phyloP scores from a whole-genome alignment of 2,888 invertebrate genomes.

The Harpalus rubripes region DNA sequence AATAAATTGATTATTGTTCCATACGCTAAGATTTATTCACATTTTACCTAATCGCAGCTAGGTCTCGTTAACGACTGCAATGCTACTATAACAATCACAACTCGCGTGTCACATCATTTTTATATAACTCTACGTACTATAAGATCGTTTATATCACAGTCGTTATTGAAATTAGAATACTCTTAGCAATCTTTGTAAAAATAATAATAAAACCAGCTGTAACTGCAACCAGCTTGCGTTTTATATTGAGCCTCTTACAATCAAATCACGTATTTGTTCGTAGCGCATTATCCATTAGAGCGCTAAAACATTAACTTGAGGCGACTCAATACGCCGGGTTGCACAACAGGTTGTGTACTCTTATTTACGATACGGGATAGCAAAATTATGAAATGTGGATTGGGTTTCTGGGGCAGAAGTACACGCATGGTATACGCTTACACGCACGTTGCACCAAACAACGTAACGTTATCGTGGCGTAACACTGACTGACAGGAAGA shows the following conservation, averaged over 20 bases:
- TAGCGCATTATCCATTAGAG: not conserved
- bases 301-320: conserved; percentile 11
- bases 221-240: conserved; percentile 75
- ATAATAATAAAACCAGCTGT: conserved; percentile 74
- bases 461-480: conserved; percentile 17
- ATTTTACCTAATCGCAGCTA: conserved; percentile 67
- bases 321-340: conserved; percentile 65
- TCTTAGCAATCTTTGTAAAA: conserved; percentile 74
- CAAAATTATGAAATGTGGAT: conserved; percentile 59
- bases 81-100: conserved; percentile 63
- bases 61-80: conserved; percentile 65
- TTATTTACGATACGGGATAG: conserved; percentile 62
- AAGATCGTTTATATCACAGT: conserved; percentile 77
- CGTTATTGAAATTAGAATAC: conserved; percentile 75
- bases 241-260: conserved; percentile 56
- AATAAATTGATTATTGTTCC: conserved; percentile 71
- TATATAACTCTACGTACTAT: conserved; percentile 73
- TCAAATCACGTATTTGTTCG: conserved; percentile 13
- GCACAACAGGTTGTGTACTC: conserved; percentile 65
- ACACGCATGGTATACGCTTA: conserved; percentile 22
- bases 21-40: conserved; percentile 75
- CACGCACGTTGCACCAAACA: conserved; percentile 17
- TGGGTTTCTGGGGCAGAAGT: conserved; percentile 39
- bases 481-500: conserved; percentile 47
- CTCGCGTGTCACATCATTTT: conserved; percentile 53